Base-by-base conservation (phyloP, 2,888 invertebrate genomes). In the Plebejus argus region DNA sequence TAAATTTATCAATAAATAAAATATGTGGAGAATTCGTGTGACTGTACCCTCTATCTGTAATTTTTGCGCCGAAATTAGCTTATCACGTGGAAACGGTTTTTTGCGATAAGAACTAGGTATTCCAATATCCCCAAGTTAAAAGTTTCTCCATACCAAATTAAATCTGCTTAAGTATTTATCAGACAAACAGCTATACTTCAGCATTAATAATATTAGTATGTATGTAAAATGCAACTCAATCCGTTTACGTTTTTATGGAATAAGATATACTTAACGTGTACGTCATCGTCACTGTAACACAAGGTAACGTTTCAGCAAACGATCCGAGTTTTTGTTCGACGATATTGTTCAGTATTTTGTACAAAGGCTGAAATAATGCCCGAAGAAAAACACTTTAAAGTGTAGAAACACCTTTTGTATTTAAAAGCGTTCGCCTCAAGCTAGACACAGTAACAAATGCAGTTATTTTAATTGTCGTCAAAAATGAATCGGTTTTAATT, bases 401-500 rank as follows among this genome's bases (percentile, higher is more conserved):
- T 66, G 66, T 66, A 66, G 15, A 66, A 66, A 66, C 66, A 18
- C 66, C 66, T 66, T 66, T 66, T 66, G 66, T 66, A 33, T 66
- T 33, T 66, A 66, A 66, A 66, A 66, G 66, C 66, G 15, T 66
- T 18, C 66, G 66, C 66, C 66, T 66, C 23, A 33, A 66, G 66
- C 66, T 66, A 61, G 23, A 66, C 58, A 61, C 61, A 66, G 18
- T 28, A 28, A 28, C 66, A 28, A 66, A 66, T 66, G 66, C 28
- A 66, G 66, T 66, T 66, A 33, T 66, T 66, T 66, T 66, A 66
- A 66, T 66, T 33, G 66, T 66, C 15, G 28, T 66, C 66, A 66
- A 66, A 66, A 61, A 28, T 66, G 33, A 7, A 66, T 28, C 15
- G 18, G 28, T 15, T 23, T 10, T 33, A 15, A 18, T 7, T 66